phyloP scores from a whole-genome alignment of 53 echinoderm and acorn worm genomes.

The Antedon mediterranea region DNA sequence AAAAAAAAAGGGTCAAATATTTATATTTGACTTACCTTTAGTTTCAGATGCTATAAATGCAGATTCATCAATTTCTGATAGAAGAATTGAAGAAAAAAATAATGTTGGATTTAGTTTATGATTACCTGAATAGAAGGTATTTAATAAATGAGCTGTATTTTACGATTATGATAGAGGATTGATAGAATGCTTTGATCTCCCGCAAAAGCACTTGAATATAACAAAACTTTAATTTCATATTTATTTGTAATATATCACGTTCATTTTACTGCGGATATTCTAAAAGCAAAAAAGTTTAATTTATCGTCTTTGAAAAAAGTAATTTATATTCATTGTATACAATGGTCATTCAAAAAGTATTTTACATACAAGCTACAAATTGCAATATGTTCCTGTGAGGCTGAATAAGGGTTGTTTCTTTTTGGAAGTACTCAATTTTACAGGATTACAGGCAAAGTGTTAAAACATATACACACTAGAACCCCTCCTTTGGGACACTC shows the following conservation, averaged over 20 bases:
- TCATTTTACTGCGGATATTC: not conserved
- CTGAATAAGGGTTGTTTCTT: no score
- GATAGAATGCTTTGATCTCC: not conserved
- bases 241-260: not conserved
- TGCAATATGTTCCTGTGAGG: no score
- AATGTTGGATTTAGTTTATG: not conserved
- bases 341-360: no score
- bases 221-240: not conserved
- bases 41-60: not conserved
- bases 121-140: not conserved
- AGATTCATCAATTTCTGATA: not conserved
- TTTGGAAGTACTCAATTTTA: no score
- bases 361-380: no score
- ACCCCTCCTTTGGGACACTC: no score
- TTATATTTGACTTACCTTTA: not conserved
- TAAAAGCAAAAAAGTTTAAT: not conserved
- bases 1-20: not conserved
- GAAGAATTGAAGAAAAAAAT: not conserved
- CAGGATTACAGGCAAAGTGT: no score
- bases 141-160: not conserved
- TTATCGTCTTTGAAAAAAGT: not conserved
- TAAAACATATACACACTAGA: no score
- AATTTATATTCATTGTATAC: no score
- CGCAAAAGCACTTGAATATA: not conserved
- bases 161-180: not conserved